A percentile compares a stretch with the other conserved stretches of the same genome.
Conservation (phyloP, 2,113 vertebrate genomes). For the Nicator chloris region DNA sequence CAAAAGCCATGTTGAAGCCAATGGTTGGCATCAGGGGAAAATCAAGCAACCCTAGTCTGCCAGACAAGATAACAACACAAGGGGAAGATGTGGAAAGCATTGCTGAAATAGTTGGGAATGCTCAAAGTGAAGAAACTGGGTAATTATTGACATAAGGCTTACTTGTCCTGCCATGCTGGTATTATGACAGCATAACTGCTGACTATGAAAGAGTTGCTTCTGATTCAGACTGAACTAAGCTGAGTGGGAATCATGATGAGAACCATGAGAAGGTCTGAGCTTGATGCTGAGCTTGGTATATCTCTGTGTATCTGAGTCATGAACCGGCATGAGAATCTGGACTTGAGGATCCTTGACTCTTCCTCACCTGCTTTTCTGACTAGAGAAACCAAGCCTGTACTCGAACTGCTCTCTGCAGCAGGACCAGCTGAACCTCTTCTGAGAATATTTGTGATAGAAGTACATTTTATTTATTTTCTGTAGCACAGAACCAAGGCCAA, state of each 20-base stretch:
- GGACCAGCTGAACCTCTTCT: not conserved
- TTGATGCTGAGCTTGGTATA: not conserved
- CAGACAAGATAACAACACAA: not conserved
- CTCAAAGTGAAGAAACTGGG: conserved; percentile 24
- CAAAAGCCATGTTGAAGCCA: not conserved
- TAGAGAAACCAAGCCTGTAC: not conserved
- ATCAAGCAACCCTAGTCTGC: not conserved
- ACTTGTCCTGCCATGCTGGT: conserved; percentile 11
- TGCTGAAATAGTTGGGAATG: conserved; percentile 44
- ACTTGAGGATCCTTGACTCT: not conserved
- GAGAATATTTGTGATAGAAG: not conserved
- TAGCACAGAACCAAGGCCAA: not conserved
- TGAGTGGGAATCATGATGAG: not conserved
- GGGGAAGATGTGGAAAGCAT: conserved; percentile 2
- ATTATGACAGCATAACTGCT: conserved; percentile 17
- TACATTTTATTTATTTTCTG: not conserved
- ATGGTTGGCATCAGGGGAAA: not conserved
- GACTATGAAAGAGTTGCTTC: conserved; percentile 28
- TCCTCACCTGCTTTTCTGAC: not conserved
- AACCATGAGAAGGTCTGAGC: conserved; percentile 10
- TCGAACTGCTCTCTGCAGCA: not conserved
- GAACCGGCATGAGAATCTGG: not conserved
- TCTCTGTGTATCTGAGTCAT: conserved; percentile 8
- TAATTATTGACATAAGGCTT: not conserved
- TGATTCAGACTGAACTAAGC: conserved; percentile 46